A percentile compares a stretch with the other conserved stretches of the same genome.
phyloP scores from a whole-genome alignment of 2,888 invertebrate species.

The Mimumesa dahlbomi region DNA sequence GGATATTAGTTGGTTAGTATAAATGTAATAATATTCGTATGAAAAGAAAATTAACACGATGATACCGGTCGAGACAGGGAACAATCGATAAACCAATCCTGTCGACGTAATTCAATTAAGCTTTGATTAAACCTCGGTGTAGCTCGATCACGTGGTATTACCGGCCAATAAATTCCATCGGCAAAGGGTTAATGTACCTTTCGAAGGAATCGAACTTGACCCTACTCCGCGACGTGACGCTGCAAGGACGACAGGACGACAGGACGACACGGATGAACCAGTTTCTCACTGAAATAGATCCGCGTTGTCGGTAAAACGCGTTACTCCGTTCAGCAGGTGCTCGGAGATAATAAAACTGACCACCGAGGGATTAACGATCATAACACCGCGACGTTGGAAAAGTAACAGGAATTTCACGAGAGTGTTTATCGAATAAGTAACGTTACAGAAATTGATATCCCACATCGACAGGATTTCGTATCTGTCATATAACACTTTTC shows the following conservation, averaged over 20 bases:
- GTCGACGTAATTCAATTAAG: neutral
- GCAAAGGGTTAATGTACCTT: neutral
- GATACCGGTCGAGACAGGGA: too few relatives aligned
- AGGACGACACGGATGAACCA: constrained; percentile 8
- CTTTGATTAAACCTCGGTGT: neutral
- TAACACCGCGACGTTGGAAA: too few relatives aligned
- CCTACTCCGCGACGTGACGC: constrained; percentile 5
- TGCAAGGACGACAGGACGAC: constrained; percentile 11
- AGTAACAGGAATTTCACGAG: too few relatives aligned
- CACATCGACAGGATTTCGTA: too few relatives aligned
- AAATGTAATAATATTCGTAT: neutral
- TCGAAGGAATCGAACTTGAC: constrained; percentile 4
- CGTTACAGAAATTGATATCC: too few relatives aligned
- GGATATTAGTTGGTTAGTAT: neutral
- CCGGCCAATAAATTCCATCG: neutral
- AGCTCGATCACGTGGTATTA: neutral
- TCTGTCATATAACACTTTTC: neutral
- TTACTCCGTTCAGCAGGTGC: neutral
- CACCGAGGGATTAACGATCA: neutral
- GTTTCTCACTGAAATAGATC: constrained; percentile 5
- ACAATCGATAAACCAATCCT: too few relatives aligned
- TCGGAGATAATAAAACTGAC: neutral
- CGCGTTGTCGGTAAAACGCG: neutral
- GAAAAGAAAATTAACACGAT: too few relatives aligned
- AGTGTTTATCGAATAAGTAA: too few relatives aligned